Conservation (phyloP, 1,140 invertebrate genomes). For the Drosophila mauritiana region DNA sequence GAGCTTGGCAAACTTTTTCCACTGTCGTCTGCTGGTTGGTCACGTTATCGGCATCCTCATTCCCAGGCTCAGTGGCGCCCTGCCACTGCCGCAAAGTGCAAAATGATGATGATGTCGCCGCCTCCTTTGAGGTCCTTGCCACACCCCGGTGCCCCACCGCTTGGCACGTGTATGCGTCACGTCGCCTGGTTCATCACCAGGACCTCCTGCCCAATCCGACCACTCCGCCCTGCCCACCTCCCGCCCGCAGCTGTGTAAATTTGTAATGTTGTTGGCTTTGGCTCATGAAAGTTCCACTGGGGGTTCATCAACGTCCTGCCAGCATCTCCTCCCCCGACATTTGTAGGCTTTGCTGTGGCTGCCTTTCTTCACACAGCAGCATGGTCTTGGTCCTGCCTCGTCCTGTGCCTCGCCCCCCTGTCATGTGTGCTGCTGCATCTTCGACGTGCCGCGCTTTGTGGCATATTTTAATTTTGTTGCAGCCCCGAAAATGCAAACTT, state of each 20-base stretch:
- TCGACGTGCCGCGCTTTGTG: slow-evolving; percentile 73
- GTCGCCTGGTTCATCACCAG: slow-evolving; percentile 44
- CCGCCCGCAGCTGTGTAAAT: slow-evolving; percentile 46
- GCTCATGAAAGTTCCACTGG: slow-evolving; percentile 53
- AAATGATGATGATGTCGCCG: slow-evolving; percentile 56
- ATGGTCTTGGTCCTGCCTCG: slow-evolving; percentile 7
- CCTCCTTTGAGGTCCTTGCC: slow-evolving; percentile 10
- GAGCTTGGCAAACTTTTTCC: slow-evolving; percentile 31
- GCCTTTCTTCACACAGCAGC: slow-evolving; percentile 62
- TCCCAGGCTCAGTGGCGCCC: background rate
- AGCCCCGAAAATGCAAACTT: slow-evolving; percentile 71
- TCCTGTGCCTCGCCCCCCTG: background rate
- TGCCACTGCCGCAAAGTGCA: slow-evolving; percentile 36
- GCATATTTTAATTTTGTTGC: slow-evolving; percentile 80
- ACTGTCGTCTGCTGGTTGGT: slow-evolving; percentile 42
- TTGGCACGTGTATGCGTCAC: slow-evolving; percentile 56
- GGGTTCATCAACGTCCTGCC: slow-evolving; percentile 49
- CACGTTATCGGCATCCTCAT: slow-evolving; percentile 40
- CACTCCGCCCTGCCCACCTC: background rate
- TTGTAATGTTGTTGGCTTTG: slow-evolving; percentile 60
- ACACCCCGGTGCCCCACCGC: background rate
- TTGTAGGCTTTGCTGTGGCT: slow-evolving; percentile 74
- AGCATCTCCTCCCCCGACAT: background rate
- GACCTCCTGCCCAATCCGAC: background rate
- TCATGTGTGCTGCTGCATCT: slow-evolving; percentile 54